Base-by-base conservation (phyloP, 2,797 vertebrate species). In the Mus caroli region DNA sequence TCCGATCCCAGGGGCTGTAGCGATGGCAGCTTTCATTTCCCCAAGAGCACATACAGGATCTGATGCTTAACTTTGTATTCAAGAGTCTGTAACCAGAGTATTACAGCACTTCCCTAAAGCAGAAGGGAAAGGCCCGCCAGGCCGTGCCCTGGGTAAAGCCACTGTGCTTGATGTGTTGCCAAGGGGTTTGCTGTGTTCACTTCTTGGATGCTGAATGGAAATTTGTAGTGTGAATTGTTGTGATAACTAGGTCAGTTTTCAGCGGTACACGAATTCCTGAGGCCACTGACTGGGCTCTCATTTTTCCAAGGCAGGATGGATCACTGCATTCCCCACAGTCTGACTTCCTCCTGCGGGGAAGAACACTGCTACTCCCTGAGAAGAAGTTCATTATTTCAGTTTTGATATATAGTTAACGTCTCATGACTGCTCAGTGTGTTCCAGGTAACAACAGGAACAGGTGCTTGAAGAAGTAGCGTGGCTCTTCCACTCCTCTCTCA, bases 151-250 rank as follows among this genome's bases (percentile, higher is more conserved):
- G 52, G n/a, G 43, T 77, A 80, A 43, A 85, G 28, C 62, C 71
- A n/a, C 15, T 54, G 83, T 50, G 80, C 75, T 92, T 43, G 10
- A 19, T 56, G 31, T 3, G 0, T 0, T 24, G 24, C 12, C 50
- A 58, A 28, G 58, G n/a, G 79, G n/a, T 60, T 82, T 60, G 62
- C 62, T 15, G 31, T 78, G 56, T 64, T 89, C n/a, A 20, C 62
- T 79, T 84, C 76, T 93, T 80, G 54, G 80, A 64, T 60, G 6
- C 58, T 85, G 80, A 52, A 69, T 71, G 34, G 43, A 84, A 90
- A 79, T 67, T 69, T n/a, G 31, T 46, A 8, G 31, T 24, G 7
- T 52, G 31, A 52, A 14, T 8, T 34, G 13, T 67, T 69, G 62
- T 86, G 83, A 69, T 52, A 86, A 69, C 62, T 37, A 52, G 83